Evolutionary conservation across 2,888 invertebrate species (phyloP).

Genomic region (Anthoptus insignis): DNA sequence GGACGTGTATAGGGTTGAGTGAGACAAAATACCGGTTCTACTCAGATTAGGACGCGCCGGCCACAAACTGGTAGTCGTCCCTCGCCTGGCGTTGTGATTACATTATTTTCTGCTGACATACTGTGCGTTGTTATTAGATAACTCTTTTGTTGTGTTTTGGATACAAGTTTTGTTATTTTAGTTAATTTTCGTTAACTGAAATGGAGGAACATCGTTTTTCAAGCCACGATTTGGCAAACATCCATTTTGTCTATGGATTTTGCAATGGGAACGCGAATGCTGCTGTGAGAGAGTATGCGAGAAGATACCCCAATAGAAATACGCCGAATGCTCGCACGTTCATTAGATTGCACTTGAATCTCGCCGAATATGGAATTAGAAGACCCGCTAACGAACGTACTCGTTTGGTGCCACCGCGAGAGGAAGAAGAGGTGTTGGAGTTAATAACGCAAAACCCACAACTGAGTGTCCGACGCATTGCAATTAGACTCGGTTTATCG

Average conservation of each 20-base stretch:
- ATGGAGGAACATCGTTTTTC: background rate
- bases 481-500: slow-evolving; percentile 15
- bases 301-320: slow-evolving; percentile 41
- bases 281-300: slow-evolving; percentile 36
- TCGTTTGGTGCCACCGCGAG: background rate
- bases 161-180: background rate
- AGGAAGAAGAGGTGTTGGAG: background rate
- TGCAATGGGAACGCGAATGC: slow-evolving; percentile 19
- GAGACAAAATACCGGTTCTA: background rate
- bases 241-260: slow-evolving; percentile 28
- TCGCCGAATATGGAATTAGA: background rate
- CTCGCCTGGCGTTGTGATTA: slow-evolving; percentile 5
- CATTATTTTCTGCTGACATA: background rate
- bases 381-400: background rate
- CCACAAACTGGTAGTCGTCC: slow-evolving; percentile 3
- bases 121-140: background rate
- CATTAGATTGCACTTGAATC: slow-evolving; percentile 28
- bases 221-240: background rate
- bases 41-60: background rate
- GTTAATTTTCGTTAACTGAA: background rate
- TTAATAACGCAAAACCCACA: background rate
- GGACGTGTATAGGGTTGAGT: background rate
- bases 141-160: background rate
- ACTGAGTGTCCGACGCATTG: slow-evolving; percentile 1
- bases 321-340: slow-evolving; percentile 43